phyloP scores from a whole-genome alignment of 2,797 vertebrate genomes.

The Gymnothorax reevesii region DNA sequence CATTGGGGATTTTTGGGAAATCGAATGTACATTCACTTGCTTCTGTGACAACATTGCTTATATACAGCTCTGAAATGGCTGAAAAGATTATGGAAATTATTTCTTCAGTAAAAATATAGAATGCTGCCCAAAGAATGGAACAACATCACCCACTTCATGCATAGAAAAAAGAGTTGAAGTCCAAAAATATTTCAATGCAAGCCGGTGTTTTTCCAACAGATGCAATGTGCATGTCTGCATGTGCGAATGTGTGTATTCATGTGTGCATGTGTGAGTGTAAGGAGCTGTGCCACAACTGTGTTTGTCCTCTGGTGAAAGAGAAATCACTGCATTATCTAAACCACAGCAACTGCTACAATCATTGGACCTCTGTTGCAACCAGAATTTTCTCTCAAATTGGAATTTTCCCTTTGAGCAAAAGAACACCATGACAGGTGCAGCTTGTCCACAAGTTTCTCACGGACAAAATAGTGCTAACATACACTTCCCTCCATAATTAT shows the following conservation, averaged over 20 bases:
- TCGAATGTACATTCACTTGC: neutral
- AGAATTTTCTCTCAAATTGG: slow-evolving; percentile 56
- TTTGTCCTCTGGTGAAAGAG: slow-evolving; percentile 77
- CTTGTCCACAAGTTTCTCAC: slow-evolving; percentile 18
- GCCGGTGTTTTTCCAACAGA: neutral
- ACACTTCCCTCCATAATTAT: too few relatives aligned
- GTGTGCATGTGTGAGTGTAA: slow-evolving; percentile 28
- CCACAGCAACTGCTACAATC: slow-evolving; percentile 57
- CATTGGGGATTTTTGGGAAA: neutral
- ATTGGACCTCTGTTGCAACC: slow-evolving; percentile 37
- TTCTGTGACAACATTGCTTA: neutral
- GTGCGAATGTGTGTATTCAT: slow-evolving; percentile 26
- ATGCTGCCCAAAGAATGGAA: neutral
- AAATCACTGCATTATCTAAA: slow-evolving; percentile 80
- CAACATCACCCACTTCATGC: neutral
- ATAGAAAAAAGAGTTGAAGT: neutral
- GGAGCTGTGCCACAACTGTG: slow-evolving; percentile 64
- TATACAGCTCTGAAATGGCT: neutral
- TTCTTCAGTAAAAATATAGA: neutral
- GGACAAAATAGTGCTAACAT: slow-evolving; percentile 27
- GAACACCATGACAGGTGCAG: slow-evolving; percentile 41
- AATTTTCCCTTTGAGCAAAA: slow-evolving; percentile 54
- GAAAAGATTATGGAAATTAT: neutral
- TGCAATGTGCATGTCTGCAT: slow-evolving; percentile 14
- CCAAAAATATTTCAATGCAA: neutral